These are phyloP conservation scores for Lepidocyrtoides sp. DNA, from an alignment of 2,888 invertebrate species.

Conservation along the genomic window DNA sequence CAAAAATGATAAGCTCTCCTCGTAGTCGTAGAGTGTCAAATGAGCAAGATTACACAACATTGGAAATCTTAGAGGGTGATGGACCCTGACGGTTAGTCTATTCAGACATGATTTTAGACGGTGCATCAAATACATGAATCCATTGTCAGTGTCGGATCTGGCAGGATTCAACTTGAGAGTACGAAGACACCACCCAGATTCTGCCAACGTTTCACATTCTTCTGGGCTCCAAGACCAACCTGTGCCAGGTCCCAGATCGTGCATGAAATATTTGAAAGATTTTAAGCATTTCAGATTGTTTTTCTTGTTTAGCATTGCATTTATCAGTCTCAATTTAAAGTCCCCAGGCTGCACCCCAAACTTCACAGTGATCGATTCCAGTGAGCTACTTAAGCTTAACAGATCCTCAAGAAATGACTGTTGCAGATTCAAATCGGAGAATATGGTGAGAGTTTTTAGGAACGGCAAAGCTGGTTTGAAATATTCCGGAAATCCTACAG, in stretches of 20 bases:
- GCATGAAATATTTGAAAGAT: constrained; percentile 81
- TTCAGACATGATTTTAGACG: constrained; percentile 47
- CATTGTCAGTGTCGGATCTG: constrained; percentile 52
- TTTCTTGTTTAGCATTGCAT: constrained; percentile 68
- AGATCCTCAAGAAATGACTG: constrained; percentile 74
- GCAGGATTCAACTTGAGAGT: constrained; percentile 80
- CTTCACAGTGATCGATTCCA: constrained; percentile 78
- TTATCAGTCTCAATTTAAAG: constrained; percentile 75
- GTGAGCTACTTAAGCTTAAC: constrained; percentile 57
- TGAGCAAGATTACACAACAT: constrained; percentile 43
- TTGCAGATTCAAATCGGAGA: constrained; percentile 77
- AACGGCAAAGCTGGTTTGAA: constrained; percentile 64
- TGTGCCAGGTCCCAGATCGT: constrained; percentile 78
- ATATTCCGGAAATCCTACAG: constrained; percentile 62
- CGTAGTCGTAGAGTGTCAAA: constrained; percentile 80
- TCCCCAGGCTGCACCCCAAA: constrained; percentile 79
- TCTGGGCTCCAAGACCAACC: constrained; percentile 81
- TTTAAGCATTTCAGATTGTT: constrained; percentile 69
- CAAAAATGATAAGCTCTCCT: constrained; percentile 79
- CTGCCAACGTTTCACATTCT: constrained; percentile 76
- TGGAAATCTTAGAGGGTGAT: constrained; percentile 78
- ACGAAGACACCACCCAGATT: constrained; percentile 62
- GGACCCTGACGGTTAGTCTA: constrained; percentile 77
- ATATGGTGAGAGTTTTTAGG: constrained; percentile 76
- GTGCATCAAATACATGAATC: constrained; percentile 70